Conservation (phyloP, 2,113 vertebrate species). For the Marmota monax region DNA sequence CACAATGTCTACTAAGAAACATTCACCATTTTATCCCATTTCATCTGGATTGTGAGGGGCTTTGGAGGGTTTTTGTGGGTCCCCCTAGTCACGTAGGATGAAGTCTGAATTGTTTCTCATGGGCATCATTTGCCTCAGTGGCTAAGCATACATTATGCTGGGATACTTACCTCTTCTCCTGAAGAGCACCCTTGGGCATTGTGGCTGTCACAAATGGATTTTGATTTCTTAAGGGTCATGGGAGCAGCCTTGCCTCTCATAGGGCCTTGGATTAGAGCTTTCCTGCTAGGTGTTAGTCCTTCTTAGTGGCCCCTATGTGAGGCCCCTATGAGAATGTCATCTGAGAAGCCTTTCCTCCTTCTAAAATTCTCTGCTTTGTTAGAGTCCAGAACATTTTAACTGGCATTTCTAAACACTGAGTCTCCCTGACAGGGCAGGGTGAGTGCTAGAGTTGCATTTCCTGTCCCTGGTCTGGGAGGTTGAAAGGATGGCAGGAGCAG, state of each 20-base stretch:
- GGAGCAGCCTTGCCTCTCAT: not conserved
- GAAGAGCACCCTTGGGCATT: not conserved
- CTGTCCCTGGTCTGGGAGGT: not conserved
- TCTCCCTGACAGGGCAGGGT: constrained; percentile 78
- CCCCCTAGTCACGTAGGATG: not conserved
- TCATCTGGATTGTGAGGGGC: not conserved
- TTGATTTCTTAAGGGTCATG: not conserved
- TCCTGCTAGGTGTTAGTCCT: not conserved
- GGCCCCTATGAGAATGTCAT: not conserved
- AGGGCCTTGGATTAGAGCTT: not conserved
- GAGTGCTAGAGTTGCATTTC: constrained; percentile 83
- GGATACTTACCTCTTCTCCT: not conserved
- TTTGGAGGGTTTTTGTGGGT: not conserved
- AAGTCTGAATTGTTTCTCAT: not conserved
- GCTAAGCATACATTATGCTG: not conserved
- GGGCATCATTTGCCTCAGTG: not conserved
- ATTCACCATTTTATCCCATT: not conserved
- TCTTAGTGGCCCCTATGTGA: not conserved
- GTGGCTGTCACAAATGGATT: not conserved
- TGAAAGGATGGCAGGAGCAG: not conserved
- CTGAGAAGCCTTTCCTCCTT: not conserved
- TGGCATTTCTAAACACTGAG: not conserved
- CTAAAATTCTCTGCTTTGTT: not conserved
- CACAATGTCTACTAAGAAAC: not conserved
- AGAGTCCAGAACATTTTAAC: not conserved